Evolutionary conservation across 1,140 invertebrate species (phyloP), one percentile per base, ranked within the genome.

Genomic region (Achatina immaculata): DNA sequence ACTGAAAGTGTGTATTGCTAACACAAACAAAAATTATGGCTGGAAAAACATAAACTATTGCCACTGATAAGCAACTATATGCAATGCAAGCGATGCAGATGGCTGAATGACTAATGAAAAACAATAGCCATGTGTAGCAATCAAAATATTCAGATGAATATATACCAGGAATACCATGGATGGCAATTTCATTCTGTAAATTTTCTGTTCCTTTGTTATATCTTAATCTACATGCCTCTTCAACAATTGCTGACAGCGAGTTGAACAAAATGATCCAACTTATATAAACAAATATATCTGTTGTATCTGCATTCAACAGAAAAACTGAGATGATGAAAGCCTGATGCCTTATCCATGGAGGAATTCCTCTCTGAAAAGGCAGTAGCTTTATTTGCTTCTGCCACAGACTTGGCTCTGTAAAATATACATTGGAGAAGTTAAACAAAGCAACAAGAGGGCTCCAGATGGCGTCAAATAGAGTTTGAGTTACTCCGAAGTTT

Each of bases 391-490:
- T n/a, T 68, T 7, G 28, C 34, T 24, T 11, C 19, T 31, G 11
- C 34, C 34, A 1, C 4, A 34, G 11, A 9, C 34, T 40, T 34
- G 7, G 31, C 34, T 68, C 31, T 68, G 65, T 34, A 40, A 36
- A 31, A 1, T 11, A 24, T 6, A 68, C 34, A 16, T n/a, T 31
- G 9, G 31, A 40, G 65, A 31, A 68, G 65, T 31, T 68, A 31
- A 68, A 34, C 38, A 14, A 2, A 34, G 4, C 11, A 34, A 40
- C 31, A 40, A 68, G 21, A 21, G 65, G 65, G n/a, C 31, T 36
- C 65, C 65, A 68, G n/a, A 34, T 40, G 34, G 34, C 16, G 65
- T 68, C 65, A 40, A 68, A 68, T 9, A 68, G 31, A 68, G n/a
- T 68, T 31, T 68, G 65, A 55, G 48, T 9, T 21, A n/a, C 3